Evolutionary conservation across 2,113 vertebrate genomes (phyloP).

Genomic region (Lathamus discolor): DNA sequence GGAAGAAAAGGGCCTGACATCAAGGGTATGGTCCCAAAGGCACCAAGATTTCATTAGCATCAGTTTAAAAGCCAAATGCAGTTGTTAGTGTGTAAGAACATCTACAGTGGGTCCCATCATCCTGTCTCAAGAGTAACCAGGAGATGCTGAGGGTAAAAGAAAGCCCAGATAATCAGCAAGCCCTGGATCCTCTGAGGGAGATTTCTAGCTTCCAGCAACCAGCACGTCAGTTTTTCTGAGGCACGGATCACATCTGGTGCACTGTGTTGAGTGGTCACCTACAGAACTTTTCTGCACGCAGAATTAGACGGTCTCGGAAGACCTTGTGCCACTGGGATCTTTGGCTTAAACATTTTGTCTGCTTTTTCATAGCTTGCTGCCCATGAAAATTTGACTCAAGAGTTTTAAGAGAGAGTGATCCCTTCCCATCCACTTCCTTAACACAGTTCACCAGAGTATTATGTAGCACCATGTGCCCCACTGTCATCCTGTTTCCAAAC

Average conservation of each 20-base stretch:
- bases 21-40: background rate
- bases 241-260: background rate
- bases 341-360: background rate
- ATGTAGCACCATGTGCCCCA: accelerated
- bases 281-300: background rate
- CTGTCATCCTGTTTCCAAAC: background rate
- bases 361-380: background rate
- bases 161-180: background rate
- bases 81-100: background rate
- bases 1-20: background rate
- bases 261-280: background rate
- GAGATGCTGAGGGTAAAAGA: background rate
- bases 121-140: background rate
- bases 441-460: background rate
- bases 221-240: background rate
- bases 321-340: background rate
- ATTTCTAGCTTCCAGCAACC: background rate
- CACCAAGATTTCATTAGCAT: background rate
- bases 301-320: background rate
- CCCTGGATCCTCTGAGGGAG: background rate
- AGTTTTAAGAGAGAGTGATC: background rate
- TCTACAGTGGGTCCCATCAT: background rate
- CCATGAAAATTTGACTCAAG: background rate
- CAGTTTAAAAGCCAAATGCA: background rate
- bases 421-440: background rate